These are phyloP conservation scores for Lepidurus couesii DNA, from an alignment of 1,140 invertebrate genomes.

Conservation along the genomic window DNA sequence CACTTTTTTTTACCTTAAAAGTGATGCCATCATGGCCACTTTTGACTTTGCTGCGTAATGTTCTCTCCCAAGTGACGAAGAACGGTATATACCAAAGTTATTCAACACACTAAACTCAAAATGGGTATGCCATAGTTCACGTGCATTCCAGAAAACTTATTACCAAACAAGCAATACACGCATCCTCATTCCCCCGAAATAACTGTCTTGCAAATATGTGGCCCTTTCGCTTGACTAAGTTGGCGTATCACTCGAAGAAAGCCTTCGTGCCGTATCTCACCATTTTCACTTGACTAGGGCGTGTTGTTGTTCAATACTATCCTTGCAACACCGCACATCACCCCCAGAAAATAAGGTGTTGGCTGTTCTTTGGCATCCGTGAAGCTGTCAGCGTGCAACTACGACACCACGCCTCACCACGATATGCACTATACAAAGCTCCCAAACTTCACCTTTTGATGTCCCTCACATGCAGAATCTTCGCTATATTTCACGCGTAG, in stretches of 20 bases:
- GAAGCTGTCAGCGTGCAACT: slow-evolving; percentile 21
- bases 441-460: too few species aligned
- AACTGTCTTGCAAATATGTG: not conserved
- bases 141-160: not conserved
- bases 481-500: too few species aligned
- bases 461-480: too few species aligned
- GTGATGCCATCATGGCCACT: not conserved
- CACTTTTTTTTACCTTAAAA: not conserved
- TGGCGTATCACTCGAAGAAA: not conserved
- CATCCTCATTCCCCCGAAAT: not conserved
- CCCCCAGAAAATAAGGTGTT: not conserved
- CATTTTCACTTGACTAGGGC: slow-evolving; percentile 9
- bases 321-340: not conserved
- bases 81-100: not conserved
- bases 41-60: not conserved
- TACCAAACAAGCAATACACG: too few species aligned
- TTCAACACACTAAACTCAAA: not conserved
- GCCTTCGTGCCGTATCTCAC: not conserved
- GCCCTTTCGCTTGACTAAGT: not conserved
- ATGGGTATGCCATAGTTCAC: not conserved
- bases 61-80: too few species aligned
- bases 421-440: not conserved
- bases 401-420: not conserved
- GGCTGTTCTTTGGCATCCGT: not conserved
- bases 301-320: not conserved